These are phyloP conservation scores for Anguilla rostrata DNA, from an alignment of 2,113 vertebrate genomes.

Conservation along the genomic window DNA sequence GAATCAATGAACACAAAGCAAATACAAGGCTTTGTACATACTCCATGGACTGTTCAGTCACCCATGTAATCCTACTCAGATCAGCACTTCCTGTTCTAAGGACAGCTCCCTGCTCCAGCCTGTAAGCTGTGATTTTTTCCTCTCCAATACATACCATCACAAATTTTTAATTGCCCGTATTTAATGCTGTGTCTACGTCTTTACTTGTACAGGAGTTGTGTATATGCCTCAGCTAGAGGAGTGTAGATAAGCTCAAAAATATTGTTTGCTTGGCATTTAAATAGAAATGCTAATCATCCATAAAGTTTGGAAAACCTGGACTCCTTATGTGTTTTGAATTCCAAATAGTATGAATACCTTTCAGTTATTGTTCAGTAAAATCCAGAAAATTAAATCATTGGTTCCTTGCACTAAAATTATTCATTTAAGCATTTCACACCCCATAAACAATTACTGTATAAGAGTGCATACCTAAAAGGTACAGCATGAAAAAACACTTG, in stretches of 20 bases:
- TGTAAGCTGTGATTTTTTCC: not conserved
- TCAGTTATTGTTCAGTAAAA: not conserved
- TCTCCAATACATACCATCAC: not conserved
- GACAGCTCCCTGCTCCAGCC: constrained; percentile 30
- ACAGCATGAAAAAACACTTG: no score
- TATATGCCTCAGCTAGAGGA: not conserved
- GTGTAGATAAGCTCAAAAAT: not conserved
- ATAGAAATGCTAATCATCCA: not conserved
- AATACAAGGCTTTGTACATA: constrained; percentile 28
- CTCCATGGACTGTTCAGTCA: constrained; percentile 24
- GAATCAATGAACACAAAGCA: constrained; percentile 33
- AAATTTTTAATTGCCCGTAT: constrained; percentile 7
- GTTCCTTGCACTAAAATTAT: not conserved
- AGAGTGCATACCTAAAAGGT: no score
- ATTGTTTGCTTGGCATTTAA: constrained; percentile 3
- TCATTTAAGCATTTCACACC: not conserved
- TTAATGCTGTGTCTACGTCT: not conserved
- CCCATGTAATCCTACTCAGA: constrained; percentile 23
- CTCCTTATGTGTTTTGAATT: not conserved
- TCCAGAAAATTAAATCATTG: not conserved
- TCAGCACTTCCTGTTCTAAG: constrained; percentile 36
- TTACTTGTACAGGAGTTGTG: not conserved
- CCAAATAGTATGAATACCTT: not conserved
- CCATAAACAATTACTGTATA: no score
- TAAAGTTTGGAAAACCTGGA: not conserved